A percentile compares a stretch with the other conserved stretches of the same genome.
Conservation (phyloP, 1,140 invertebrate genomes). For the Drusus annulatus region DNA sequence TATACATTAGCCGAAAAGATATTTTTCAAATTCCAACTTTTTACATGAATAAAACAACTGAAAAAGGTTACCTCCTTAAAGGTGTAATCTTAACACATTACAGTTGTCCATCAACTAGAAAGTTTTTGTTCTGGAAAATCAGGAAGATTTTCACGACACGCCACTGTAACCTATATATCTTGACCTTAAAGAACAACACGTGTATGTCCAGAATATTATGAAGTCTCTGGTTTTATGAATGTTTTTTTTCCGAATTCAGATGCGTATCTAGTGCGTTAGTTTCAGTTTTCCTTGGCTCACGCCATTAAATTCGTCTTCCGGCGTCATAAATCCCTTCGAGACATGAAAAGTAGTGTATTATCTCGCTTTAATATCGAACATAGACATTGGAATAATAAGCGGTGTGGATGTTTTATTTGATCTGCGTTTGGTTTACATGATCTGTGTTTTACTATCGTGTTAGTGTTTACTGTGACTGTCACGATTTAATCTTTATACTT, state of each 20-base stretch:
- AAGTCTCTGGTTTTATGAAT: slow-evolving; percentile 11
- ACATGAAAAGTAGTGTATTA: slow-evolving; percentile 37
- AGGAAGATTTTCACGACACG: no score
- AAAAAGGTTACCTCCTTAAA: no score
- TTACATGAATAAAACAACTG: no score
- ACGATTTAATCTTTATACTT: not conserved
- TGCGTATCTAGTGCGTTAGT: no score
- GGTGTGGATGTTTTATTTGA: not conserved
- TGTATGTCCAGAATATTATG: slow-evolving; percentile 34
- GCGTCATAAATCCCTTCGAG: slow-evolving; percentile 18
- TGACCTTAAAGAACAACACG: slow-evolving; percentile 21
- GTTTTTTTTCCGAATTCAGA: slow-evolving; percentile 29
- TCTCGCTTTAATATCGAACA: slow-evolving; percentile 43
- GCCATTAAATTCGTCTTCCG: slow-evolving; percentile 43
- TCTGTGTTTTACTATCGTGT: slow-evolving; percentile 21
- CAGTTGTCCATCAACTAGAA: no score
- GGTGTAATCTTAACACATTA: no score
- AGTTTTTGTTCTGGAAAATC: no score
- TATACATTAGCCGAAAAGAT: no score
- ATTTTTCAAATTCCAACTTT: no score
- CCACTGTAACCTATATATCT: no score
- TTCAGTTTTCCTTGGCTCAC: slow-evolving; percentile 23
- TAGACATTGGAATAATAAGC: slow-evolving; percentile 30
- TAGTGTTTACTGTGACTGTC: slow-evolving; percentile 13
- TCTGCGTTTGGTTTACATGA: slow-evolving; percentile 20